Percentiles rank a stretch among this genome's conserved stretches.
These are phyloP conservation scores for Avahi laniger DNA, from an alignment of 2,797 vertebrate genomes.

Conservation along the genomic window DNA sequence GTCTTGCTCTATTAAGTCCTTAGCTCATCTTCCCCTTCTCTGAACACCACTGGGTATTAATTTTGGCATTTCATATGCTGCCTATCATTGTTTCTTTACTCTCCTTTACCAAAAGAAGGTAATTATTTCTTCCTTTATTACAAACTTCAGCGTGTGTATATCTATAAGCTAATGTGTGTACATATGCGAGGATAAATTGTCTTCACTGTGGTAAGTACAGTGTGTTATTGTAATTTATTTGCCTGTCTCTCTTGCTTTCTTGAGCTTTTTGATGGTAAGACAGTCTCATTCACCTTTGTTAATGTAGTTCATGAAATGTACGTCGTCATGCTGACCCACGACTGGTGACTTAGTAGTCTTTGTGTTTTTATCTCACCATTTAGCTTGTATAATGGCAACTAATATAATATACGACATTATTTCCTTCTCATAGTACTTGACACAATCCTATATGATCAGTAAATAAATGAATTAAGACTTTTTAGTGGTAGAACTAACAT, in stretches of 20 bases:
- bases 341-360: background rate
- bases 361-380: background rate
- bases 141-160: background rate
- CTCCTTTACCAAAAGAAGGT: background rate
- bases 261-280: slow-evolving; percentile 8
- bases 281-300: slow-evolving; percentile 16
- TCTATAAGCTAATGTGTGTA: background rate
- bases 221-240: background rate
- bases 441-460: background rate
- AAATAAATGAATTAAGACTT: slow-evolving; percentile 43
- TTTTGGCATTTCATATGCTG: background rate
- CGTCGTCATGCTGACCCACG: background rate
- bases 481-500: slow-evolving; percentile 11
- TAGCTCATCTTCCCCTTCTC: slow-evolving; percentile 31
- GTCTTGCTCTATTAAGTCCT: background rate
- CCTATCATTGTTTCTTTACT: slow-evolving; percentile 48
- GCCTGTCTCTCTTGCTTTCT: background rate
- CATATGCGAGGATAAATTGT: background rate
- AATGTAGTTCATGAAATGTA: background rate
- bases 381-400: background rate
- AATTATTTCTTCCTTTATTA: slow-evolving; percentile 7
- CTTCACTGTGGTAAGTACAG: background rate
- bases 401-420: background rate
- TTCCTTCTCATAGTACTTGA: background rate
- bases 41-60: background rate